Conservation (phyloP, 2,888 invertebrate species). For the Plebejus melissa region DNA sequence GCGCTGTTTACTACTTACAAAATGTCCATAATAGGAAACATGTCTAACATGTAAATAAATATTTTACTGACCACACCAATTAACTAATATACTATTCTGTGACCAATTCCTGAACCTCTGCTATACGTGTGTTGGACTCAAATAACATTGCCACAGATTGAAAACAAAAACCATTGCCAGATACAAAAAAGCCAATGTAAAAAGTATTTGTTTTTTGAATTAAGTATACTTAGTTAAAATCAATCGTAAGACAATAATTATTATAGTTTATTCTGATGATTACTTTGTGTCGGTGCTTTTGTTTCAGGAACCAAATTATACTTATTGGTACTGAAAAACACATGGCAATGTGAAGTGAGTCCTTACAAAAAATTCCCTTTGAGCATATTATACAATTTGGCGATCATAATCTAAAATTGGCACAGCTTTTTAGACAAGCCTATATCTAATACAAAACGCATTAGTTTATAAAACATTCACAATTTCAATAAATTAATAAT, state of each 20-base stretch:
- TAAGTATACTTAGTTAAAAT: not conserved
- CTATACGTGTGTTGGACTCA: not conserved
- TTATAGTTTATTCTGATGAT: not conserved
- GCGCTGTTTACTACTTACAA: not conserved
- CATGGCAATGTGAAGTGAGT: not conserved
- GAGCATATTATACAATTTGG: conserved; percentile 46
- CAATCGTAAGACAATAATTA: not conserved
- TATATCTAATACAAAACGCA: conserved; percentile 40
- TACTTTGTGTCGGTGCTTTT: not conserved
- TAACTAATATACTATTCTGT: too few relatives aligned
- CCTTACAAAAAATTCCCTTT: conserved; percentile 26
- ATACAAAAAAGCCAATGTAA: not conserved
- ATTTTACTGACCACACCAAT: not conserved
- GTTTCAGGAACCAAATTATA: not conserved
- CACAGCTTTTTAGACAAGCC: conserved; percentile 43
- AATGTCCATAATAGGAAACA: conserved; percentile 5
- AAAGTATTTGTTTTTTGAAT: not conserved
- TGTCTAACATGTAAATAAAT: conserved; percentile 15
- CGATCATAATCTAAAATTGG: conserved; percentile 61
- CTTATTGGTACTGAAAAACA: not conserved
- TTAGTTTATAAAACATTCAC: conserved; percentile 43
- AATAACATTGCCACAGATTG: not conserved
- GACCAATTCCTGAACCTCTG: conserved; percentile 14
- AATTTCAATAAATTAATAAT: conserved; percentile 44
- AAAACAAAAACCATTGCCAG: not conserved